Percentiles rank a stretch among this genome's conserved stretches.
Conservation (phyloP, 2,888 invertebrate genomes). For the Agrochola litura region DNA sequence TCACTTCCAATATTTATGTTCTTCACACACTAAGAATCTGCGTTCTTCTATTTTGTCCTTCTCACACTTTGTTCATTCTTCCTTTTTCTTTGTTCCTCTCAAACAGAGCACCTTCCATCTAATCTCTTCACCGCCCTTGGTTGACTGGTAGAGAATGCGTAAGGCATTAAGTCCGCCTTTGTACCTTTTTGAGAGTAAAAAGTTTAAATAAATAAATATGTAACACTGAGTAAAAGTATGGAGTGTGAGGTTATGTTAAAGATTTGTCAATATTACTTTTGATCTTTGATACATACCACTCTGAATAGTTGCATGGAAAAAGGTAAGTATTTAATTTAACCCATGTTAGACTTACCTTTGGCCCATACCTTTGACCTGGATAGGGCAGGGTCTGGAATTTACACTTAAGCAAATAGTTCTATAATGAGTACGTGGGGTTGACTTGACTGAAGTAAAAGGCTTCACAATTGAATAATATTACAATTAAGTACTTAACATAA, state of each 20-base stretch:
- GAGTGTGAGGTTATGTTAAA: not conserved
- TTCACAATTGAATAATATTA: not conserved
- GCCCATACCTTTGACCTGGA: not conserved
- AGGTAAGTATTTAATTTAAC: not conserved
- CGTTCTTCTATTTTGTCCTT: no score
- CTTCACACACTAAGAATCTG: no score
- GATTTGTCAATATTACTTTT: not conserved
- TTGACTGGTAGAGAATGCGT: no score
- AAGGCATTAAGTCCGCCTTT: no score
- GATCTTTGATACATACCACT: not conserved
- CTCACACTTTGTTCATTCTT: no score
- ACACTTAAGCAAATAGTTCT: not conserved
- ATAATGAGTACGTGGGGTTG: not conserved
- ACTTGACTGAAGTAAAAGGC: not conserved
- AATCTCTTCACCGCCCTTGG: no score
- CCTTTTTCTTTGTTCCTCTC: no score
- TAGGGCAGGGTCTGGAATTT: not conserved
- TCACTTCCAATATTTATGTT: no score
- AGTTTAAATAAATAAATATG: no score
- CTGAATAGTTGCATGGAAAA: not conserved
- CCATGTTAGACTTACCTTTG: no score
- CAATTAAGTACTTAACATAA: not conserved
- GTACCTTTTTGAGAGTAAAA: no score
- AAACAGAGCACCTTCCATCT: no score
- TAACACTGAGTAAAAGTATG: not conserved